These are phyloP conservation scores for Melipona bicolor DNA, from an alignment of 2,888 invertebrate species.

Conservation along the genomic window DNA sequence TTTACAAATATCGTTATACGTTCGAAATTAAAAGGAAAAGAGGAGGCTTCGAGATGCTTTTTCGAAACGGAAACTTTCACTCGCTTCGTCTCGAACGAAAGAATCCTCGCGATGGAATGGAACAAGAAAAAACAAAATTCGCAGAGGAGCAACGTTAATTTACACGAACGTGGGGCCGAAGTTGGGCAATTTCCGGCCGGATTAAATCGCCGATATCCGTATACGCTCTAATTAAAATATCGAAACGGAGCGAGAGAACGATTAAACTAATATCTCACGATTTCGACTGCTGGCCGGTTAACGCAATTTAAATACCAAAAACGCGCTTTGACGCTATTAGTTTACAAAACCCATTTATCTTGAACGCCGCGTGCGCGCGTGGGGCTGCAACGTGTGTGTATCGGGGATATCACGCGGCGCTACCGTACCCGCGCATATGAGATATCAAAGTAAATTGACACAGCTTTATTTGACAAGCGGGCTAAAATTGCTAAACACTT, in stretches of 20 bases:
- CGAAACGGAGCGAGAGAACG: slow-evolving; percentile 1
- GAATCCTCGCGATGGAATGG: no score
- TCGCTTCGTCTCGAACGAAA: background rate
- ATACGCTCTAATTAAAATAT: slow-evolving; percentile 40
- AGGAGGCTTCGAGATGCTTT: background rate
- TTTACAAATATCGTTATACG: no score
- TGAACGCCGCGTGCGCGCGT: slow-evolving; percentile 30
- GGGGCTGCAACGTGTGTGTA: slow-evolving; percentile 19
- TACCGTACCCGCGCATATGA: slow-evolving; percentile 33
- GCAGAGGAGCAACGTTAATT: background rate
- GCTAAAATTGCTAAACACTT: slow-evolving; percentile 56
- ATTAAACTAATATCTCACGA: slow-evolving; percentile 31
- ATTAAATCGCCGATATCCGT: slow-evolving; percentile 16
- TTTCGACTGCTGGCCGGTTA: background rate
- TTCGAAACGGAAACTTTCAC: background rate
- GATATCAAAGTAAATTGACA: slow-evolving; percentile 69
- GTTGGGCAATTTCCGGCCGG: slow-evolving; percentile 1
- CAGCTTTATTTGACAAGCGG: slow-evolving; percentile 51
- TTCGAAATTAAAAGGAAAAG: no score
- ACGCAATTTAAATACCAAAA: slow-evolving; percentile 25
- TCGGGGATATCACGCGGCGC: slow-evolving; percentile 29
- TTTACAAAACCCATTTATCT: slow-evolving; percentile 58
- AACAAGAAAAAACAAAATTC: background rate
- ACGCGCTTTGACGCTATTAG: slow-evolving; percentile 50
- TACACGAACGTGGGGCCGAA: background rate